Conservation (phyloP, 2,113 vertebrate genomes). For the Callopanchax toddi region DNA sequence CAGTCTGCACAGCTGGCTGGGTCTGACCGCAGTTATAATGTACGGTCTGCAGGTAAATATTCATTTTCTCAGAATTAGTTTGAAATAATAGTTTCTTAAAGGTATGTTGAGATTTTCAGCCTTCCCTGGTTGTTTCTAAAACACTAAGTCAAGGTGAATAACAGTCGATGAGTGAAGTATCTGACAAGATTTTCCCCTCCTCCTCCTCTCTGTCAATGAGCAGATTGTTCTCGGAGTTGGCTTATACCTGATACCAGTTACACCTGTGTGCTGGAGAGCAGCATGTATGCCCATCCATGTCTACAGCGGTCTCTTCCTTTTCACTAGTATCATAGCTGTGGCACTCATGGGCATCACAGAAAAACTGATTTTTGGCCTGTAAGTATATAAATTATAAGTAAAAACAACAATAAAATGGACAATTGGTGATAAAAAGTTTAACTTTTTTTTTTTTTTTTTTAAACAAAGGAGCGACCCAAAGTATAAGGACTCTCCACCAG, state of each 20-base stretch:
- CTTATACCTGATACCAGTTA: conserved; percentile 88
- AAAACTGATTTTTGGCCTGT: conserved; percentile 92
- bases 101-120: neutral
- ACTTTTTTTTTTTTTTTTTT: neutral
- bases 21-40: conserved; percentile 83
- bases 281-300: conserved; percentile 88
- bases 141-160: conserved; percentile 3
- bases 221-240: conserved; percentile 88
- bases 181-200: conserved; percentile 4
- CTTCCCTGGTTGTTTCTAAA: conserved; percentile 6
- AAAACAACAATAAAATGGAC: neutral
- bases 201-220: conserved; percentile 52
- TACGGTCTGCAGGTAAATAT: conserved; percentile 87
- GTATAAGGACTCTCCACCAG: conserved; percentile 86
- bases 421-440: neutral
- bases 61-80: neutral
- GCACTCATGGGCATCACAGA: conserved; percentile 94
- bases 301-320: conserved; percentile 89
- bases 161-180: neutral
- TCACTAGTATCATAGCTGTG: conserved; percentile 85
- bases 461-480: conserved; percentile 65
- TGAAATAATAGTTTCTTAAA: too few relatives aligned
- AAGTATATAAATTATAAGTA: conserved; percentile 74
- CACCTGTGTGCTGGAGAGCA: conserved; percentile 81
- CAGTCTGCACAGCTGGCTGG: conserved; percentile 98